These are phyloP conservation scores for Dryadula phaetusa DNA, from an alignment of 2,888 invertebrate genomes.

Conservation along the genomic window DNA sequence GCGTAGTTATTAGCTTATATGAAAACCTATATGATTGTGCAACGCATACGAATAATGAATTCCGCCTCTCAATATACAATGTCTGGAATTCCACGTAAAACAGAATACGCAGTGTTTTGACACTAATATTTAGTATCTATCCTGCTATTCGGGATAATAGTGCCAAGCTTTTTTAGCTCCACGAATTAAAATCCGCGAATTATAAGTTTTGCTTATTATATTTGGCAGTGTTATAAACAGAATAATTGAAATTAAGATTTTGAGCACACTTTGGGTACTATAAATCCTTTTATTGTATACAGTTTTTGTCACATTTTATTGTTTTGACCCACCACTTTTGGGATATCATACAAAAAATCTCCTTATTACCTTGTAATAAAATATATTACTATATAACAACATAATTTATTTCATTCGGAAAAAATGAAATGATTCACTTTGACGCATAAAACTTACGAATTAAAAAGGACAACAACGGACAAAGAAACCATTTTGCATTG, in stretches of 20 bases:
- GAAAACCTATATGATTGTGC: not conserved
- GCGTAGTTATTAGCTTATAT: no score
- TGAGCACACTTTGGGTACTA: conserved; percentile 24
- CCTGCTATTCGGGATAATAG: no score
- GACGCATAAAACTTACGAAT: conserved; percentile 82
- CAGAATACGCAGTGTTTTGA: no score
- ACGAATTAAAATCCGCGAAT: no score
- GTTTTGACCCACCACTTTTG: conserved; percentile 47
- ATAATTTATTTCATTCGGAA: conserved; percentile 6
- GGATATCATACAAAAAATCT: not conserved
- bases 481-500: conserved; percentile 82
- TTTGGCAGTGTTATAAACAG: not conserved
- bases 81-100: no score
- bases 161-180: no score
- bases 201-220: not conserved
- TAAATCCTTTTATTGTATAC: conserved; percentile 53
- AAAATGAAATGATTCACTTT: conserved; percentile 72
- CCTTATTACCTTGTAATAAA: not conserved
- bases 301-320: conserved; percentile 59
- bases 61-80: no score
- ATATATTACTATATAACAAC: not conserved
- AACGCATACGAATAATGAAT: no score
- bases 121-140: no score
- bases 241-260: not conserved
- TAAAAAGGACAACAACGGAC: conserved; percentile 81